Base-by-base conservation (phyloP, 2,888 invertebrate genomes). In the Phortica okadai region DNA sequence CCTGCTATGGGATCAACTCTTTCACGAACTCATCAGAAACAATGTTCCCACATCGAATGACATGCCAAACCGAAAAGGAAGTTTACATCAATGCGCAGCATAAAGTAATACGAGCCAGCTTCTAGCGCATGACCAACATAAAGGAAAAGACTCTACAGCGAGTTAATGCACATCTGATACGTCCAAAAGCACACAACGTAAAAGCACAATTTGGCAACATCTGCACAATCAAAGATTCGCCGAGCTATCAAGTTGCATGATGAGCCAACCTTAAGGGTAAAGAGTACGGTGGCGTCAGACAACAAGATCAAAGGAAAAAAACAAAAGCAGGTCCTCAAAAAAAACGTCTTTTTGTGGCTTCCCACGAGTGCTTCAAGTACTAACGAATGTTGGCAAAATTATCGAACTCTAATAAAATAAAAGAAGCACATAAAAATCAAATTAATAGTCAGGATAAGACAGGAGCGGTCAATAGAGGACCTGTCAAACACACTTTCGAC, bases 371-470 rank as follows among this genome's bases (percentile, higher is more conserved):
- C 77, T 75, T 50, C 50, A 50, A 8, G 50, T 11, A 11, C 14
- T 50, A 50, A 50, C 8, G 50, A 50, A 33, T 33, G 33, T 33
- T 33, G 33, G 33, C 86, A 85, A 84, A 84, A 85, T 81, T 85
- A 85, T 85, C 86, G 85, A 86, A 80, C 78, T 75, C 81, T 79
- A 85, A 85, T 85, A 85, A 85, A 83, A 74, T 66, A 21, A 44
- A 77, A 72, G 64, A 74, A 82, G 86, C 82, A 87, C 87, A 84
- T 85, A 84, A 86, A 72, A 87, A 85, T 87, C 83, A 81, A 85
- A 86, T 87, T 86, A 85, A 85, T 87, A 84, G 85, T 84, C 79
- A 81, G 83, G 83, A 83, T 85, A 80, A 77, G 8, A 45, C 44
- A 78, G 82, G 80, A 80, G 3, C 6, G 75, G 79, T 83, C 82